Evolutionary conservation across 2,888 invertebrate genomes (phyloP).

Genomic region (Drosophila hamatofila): DNA sequence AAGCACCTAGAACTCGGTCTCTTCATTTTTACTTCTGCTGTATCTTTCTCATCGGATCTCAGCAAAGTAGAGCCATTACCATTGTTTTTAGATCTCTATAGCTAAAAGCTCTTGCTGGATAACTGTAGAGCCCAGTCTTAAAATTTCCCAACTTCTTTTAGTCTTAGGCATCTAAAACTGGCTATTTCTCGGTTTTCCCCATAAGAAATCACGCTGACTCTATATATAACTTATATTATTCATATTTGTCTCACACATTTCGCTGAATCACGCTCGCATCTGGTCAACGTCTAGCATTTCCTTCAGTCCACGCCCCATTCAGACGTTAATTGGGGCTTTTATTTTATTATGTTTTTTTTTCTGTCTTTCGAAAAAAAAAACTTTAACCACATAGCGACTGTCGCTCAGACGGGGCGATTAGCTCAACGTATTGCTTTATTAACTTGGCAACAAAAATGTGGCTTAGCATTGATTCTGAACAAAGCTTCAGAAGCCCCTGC

Average conservation of each 20-base stretch:
- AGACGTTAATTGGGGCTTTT: slow-evolving; percentile 22
- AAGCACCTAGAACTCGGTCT: neutral
- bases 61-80: too few relatives aligned
- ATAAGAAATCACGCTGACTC: neutral
- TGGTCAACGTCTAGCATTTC: slow-evolving; percentile 7
- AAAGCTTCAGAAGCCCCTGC: neutral
- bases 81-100: too few relatives aligned
- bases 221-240: neutral
- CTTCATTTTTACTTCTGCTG: too few relatives aligned
- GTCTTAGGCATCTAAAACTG: neutral
- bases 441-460: slow-evolving; percentile 59
- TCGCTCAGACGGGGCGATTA: slow-evolving; percentile 40
- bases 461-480: slow-evolving; percentile 53
- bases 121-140: neutral
- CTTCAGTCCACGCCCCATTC: slow-evolving; percentile 14
- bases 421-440: slow-evolving; percentile 25
- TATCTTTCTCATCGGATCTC: too few relatives aligned
- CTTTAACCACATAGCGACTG: slow-evolving; percentile 9
- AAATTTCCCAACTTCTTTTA: neutral
- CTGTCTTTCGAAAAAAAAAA: neutral
- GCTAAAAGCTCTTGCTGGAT: too few relatives aligned
- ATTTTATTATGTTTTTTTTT: neutral
- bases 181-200: neutral
- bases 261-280: slow-evolving; percentile 21
- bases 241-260: neutral